Evolutionary conservation across 2,797 vertebrate species (phyloP).

Genomic region (Anniella stebbinsi): DNA sequence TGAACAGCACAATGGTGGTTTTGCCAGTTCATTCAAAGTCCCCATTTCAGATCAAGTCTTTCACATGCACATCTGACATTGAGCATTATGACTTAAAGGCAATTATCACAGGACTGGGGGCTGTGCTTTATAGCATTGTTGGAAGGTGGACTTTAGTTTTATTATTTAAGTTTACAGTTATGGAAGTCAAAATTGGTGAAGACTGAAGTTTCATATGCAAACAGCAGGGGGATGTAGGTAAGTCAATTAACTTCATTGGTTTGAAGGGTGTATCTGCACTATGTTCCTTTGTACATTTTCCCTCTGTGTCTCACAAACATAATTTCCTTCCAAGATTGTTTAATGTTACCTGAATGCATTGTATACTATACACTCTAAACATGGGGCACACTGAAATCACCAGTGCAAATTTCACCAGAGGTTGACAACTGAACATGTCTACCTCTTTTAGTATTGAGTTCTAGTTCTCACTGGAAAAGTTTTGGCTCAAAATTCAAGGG

Average conservation of each 20-base stretch:
- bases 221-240: not conserved
- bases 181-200: not conserved
- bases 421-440: too few species aligned
- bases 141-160: not conserved
- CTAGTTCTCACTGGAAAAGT: too few species aligned
- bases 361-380: too few species aligned
- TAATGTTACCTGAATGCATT: too few species aligned
- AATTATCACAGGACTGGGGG: not conserved
- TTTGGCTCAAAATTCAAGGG: too few species aligned
- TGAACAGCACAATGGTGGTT: not conserved
- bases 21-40: not conserved
- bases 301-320: too few species aligned
- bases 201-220: not conserved
- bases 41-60: not conserved
- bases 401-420: too few species aligned
- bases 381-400: too few species aligned
- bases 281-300: not conserved
- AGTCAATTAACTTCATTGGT: not conserved
- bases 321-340: too few species aligned
- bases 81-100: not conserved
- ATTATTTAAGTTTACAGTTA: not conserved
- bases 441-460: too few species aligned
- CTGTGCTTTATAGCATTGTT: too few species aligned
- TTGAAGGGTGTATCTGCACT: not conserved
- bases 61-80: not conserved